These are phyloP conservation scores for Aproaerema taeniolella DNA, from an alignment of 2,888 invertebrate genomes.

Conservation along the genomic window DNA sequence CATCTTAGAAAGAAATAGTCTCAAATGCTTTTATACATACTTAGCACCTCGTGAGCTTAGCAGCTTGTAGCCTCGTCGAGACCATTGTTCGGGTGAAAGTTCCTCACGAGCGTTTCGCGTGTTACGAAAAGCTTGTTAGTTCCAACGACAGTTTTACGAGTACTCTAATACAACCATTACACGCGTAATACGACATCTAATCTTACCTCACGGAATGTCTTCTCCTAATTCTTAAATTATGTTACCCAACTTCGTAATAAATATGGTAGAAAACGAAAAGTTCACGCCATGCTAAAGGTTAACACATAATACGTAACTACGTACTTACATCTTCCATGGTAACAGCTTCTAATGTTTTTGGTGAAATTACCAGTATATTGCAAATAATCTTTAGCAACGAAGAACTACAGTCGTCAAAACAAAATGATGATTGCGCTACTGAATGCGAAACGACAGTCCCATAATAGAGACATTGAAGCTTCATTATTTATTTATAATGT, in stretches of 20 bases:
- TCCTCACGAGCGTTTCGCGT: slow-evolving; percentile 56
- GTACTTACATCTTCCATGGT: background rate
- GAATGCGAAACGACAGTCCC: background rate
- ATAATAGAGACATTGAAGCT: slow-evolving; percentile 7
- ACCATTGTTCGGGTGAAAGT: slow-evolving; percentile 70
- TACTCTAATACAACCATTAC: no score
- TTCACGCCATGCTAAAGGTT: slow-evolving; percentile 4
- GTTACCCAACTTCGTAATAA: background rate
- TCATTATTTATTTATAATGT: slow-evolving; percentile 38
- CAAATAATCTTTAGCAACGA: background rate
- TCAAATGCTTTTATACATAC: no score
- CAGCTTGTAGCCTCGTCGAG: slow-evolving; percentile 13
- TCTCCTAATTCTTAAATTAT: background rate
- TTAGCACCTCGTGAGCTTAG: no score
- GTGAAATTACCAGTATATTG: no score
- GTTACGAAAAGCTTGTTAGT: slow-evolving; percentile 33
- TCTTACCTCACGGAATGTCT: slow-evolving; percentile 3
- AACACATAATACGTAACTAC: slow-evolving; percentile 2
- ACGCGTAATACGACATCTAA: slow-evolving; percentile 11
- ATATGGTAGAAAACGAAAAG: slow-evolving; percentile 3
- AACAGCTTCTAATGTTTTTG: no score
- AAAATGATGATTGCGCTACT: background rate
- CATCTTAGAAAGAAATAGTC: no score
- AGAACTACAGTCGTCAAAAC: background rate
- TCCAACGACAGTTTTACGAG: slow-evolving; percentile 29